A percentile compares a stretch with the other conserved stretches of the same genome.
phyloP scores from a whole-genome alignment of 2,797 vertebrate genomes.

The Aulostomus chinensis region DNA sequence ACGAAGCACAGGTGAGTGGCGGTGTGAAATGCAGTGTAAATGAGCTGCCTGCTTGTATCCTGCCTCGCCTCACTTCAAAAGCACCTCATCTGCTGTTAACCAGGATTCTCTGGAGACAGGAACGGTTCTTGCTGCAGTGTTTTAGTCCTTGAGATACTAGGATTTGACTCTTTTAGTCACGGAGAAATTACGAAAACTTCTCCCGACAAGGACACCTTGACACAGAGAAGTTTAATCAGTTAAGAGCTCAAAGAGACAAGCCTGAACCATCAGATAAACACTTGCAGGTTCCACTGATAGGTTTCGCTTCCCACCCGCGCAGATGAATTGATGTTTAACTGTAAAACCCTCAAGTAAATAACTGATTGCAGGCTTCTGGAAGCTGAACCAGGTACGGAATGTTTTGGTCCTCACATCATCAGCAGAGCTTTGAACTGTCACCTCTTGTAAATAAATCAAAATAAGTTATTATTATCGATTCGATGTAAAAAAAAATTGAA shows the following conservation, averaged over 20 bases:
- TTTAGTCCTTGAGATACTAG: constrained; percentile 38
- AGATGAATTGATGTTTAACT: too few relatives aligned
- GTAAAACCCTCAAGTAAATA: too few relatives aligned
- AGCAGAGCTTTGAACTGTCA: too few relatives aligned
- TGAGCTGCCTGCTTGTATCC: constrained; percentile 17
- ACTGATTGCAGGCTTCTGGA: too few relatives aligned
- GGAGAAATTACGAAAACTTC: constrained; percentile 23
- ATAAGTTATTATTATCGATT: too few relatives aligned
- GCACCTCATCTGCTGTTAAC: constrained; percentile 16
- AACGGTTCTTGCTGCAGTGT: constrained; percentile 9
- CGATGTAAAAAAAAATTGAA: too few relatives aligned
- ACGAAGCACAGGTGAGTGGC: constrained; percentile 27
- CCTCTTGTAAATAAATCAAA: too few relatives aligned
- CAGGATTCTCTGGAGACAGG: constrained; percentile 10
- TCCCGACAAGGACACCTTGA: constrained; percentile 24
- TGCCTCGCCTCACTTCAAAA: constrained; percentile 34
- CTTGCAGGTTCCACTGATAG: too few relatives aligned
- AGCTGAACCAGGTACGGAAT: too few relatives aligned
- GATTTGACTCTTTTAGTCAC: constrained; percentile 19
- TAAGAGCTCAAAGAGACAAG: background rate
- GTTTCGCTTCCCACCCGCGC: too few relatives aligned
- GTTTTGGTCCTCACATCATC: too few relatives aligned
- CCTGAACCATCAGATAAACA: too few relatives aligned
- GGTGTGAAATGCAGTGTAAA: constrained; percentile 34
- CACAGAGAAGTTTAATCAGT: constrained; percentile 1